Evolutionary conservation across 1,140 invertebrate genomes (phyloP).

Genomic region (Drosophila dunni): DNA sequence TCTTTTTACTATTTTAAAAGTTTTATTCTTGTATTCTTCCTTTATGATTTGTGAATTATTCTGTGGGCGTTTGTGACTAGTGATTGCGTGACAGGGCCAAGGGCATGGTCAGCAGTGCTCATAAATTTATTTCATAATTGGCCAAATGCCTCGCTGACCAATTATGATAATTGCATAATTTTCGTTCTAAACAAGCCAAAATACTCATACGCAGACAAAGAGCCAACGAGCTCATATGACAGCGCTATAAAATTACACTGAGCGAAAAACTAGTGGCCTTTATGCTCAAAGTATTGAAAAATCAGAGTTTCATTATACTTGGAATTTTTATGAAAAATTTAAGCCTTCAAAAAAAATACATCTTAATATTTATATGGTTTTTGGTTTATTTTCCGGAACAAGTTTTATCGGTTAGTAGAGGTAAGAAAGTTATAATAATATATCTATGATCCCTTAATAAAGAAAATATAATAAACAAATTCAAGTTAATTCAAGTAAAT

Average conservation of each 20-base stretch:
- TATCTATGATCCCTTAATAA: no score
- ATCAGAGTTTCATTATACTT: no score
- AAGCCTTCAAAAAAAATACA: no score
- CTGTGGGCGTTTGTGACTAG: constrained; percentile 43
- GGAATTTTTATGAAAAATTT: no score
- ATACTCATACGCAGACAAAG: constrained; percentile 49
- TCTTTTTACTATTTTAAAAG: not conserved
- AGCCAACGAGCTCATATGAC: constrained; percentile 59
- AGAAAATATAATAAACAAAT: no score
- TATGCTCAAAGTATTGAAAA: no score
- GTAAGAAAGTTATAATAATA: not conserved
- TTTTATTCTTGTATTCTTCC: not conserved
- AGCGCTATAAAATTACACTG: constrained; percentile 64
- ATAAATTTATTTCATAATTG: constrained; percentile 79
- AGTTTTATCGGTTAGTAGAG: no score
- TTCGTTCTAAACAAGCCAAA: constrained; percentile 79
- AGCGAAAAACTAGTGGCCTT: constrained; percentile 13
- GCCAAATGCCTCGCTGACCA: constrained; percentile 73
- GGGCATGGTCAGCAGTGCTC: constrained; percentile 33
- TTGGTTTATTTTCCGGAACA: no score
- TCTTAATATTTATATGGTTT: no score
- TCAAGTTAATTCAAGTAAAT: not conserved
- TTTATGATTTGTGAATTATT: not conserved
- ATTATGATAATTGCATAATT: constrained; percentile 83
- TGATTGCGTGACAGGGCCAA: constrained; percentile 61